A percentile compares a stretch with the other conserved stretches of the same genome.
These are phyloP conservation scores for Semaprochilodus insignis DNA, from an alignment of 2,797 vertebrate genomes.

Conservation along the genomic window DNA sequence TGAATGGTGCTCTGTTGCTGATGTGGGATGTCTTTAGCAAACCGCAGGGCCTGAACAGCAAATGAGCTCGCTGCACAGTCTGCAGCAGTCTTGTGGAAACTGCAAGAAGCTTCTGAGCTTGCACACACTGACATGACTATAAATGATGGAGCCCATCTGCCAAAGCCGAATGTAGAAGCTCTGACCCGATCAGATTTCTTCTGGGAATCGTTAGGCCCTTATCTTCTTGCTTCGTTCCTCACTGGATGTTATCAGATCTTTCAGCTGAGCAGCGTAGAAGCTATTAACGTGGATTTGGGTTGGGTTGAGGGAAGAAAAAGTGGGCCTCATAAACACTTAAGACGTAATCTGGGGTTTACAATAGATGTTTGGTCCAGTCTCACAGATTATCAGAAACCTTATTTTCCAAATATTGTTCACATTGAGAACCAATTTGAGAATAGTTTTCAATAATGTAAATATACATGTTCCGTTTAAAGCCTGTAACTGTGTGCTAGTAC, in stretches of 20 bases:
- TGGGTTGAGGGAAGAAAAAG: background rate
- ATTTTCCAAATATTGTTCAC: background rate
- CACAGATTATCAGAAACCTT: background rate
- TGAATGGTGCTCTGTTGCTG: slow-evolving; percentile 67
- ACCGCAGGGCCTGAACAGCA: slow-evolving; percentile 37
- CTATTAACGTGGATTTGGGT: background rate
- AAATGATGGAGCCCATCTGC: slow-evolving; percentile 42
- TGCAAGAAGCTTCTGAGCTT: slow-evolving; percentile 28
- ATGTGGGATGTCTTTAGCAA: slow-evolving; percentile 51
- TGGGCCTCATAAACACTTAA: background rate
- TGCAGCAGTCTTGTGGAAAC: slow-evolving; percentile 37
- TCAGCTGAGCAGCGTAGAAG: background rate
- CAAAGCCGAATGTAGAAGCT: background rate
- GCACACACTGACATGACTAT: slow-evolving; percentile 21
- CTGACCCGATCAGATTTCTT: background rate
- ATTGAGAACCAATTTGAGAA: background rate
- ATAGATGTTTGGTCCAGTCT: background rate
- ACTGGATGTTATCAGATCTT: background rate
- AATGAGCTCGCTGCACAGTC: slow-evolving; percentile 31
- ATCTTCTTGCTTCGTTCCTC: background rate
- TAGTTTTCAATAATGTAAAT: too few species aligned
- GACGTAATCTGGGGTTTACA: background rate
- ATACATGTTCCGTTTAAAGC: too few species aligned
- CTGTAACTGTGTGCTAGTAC: too few species aligned
- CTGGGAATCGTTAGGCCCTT: background rate